Base-by-base conservation (phyloP, 2,888 invertebrate species). In the Dromius quadrimaculatus region DNA sequence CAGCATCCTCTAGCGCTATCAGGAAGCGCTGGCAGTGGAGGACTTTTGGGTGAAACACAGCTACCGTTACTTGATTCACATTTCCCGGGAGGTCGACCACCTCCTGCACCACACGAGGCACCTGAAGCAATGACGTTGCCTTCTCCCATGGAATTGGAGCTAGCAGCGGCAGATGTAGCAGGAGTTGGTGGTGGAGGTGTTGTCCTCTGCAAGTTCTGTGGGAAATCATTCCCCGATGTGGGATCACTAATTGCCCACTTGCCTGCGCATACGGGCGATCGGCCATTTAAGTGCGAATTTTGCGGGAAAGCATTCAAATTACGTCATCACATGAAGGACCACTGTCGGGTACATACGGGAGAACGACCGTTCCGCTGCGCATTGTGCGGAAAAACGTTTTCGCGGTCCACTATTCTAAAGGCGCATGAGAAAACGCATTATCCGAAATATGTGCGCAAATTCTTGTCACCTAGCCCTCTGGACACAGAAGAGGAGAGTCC, bases 391-490 rank as follows among this genome's bases (percentile, higher is more conserved):
- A 95, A 95, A 83, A 94, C 94, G 74, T 95, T 95, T 84, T 94
- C 94, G 74, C 88, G 94, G 78, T 94, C 94, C 76, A 94, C 94
- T 74, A 95, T 95, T 82, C 84, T 95, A 76, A 95, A 95, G 84
- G 94, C 94, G 77, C 95, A 95, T 83, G 94, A 95, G 84, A 95
- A 95, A 85, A 94, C 94, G 74, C 95, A 95, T 83, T 94, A 92
- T 84, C 94, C 94, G 75, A 94, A 94, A 85, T 94, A 93, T 83
- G 93, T 93, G 81, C 89, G 94, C 78, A 94, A 94, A 85, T 94
- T 92, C 85, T 86, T 94, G 77, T 94, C 94, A 78, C 93, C 94
- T 75, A 92, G 92, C 82, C 92, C 93, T 75, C 89, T 93, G 77
- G 93, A 93, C 81, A 91, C 91, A 72, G 90, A 92, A 82, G 92